Evolutionary conservation across 2,797 vertebrate genomes (phyloP), one percentile per base, ranked within the genome.

Genomic region (Sebastes nivosus): DNA sequence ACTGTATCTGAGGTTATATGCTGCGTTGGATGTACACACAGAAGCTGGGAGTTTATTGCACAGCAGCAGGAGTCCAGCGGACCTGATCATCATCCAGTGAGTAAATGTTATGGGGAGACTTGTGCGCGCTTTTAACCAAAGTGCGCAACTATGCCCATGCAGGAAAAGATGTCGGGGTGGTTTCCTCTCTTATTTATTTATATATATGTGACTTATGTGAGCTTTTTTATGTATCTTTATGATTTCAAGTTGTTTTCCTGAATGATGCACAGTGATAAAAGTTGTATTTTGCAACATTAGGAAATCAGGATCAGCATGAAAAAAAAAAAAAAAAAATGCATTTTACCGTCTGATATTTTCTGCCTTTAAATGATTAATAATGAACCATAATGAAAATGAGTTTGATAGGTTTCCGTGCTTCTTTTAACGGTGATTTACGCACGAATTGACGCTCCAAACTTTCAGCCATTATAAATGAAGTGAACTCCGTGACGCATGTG

Each of bases 21-120:
- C 13, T 8, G 18, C 2, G 1, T 9, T 20, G 14, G 18, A 7
- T 78, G 58, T 6, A 4, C 0, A 0, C 2, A 13, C 0, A 1
- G 1, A 9, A 1, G 1, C 18, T 8, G 4, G 4, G 2, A 42
- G 4, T 69, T 34, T 16, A n/a, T 12, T 10, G 14, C 4, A 25
- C 4, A 4, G 18, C 13, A 46, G 2, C n/a, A 8, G 38, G 22
- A 34, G 11, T 9, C 12, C 14, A 22, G 18, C 3, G 7, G n/a
- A 30, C 9, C 38, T 1, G 54, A 50, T n/a, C 80, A 71, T 75
- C 85, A 36, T n/a, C 55, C 57, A 60, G 25, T 0, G 59, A 60
- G 88, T 90, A 80, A 77, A 32, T 12, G 5, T 5, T 8, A 27
- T 10, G 18, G 6, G 0, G 0, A 4, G 8, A 1, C 0, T 34